These are phyloP conservation scores for Callyntrura sp. DNA, from an alignment of 2,888 invertebrate species.

Conservation along the genomic window DNA sequence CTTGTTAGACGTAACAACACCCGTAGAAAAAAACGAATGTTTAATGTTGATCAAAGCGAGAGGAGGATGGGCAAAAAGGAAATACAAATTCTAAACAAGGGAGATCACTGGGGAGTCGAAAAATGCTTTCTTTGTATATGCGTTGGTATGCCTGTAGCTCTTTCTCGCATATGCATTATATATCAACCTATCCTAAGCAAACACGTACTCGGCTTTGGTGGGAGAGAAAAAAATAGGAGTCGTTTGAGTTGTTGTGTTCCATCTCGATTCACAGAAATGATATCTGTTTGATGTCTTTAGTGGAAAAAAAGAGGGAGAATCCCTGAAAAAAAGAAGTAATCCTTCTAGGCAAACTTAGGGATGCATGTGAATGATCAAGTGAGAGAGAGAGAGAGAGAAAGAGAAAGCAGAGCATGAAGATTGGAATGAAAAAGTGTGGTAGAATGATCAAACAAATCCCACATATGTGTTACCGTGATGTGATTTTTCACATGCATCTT, in stretches of 20 bases:
- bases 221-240: conserved; percentile 16
- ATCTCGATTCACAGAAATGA: conserved; percentile 13
- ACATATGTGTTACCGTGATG: conserved; percentile 48
- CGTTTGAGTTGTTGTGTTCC: background rate
- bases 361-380: conserved; percentile 39
- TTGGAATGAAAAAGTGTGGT: conserved; percentile 66
- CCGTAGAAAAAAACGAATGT: conserved; percentile 10
- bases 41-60: conserved; percentile 57
- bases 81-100: conserved; percentile 14
- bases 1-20: conserved; percentile 38
- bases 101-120: conserved; percentile 21
- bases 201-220: background rate
- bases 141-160: background rate
- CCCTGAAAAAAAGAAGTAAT: conserved; percentile 35
- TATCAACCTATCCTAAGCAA: background rate
- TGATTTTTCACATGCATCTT: conserved; percentile 44
- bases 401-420: conserved; percentile 36
- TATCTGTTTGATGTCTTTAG: conserved; percentile 59
- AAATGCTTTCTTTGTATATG: background rate
- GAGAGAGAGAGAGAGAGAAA: background rate
- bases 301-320: conserved; percentile 28
- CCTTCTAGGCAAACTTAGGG: conserved; percentile 14
- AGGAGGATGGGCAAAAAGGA: background rate
- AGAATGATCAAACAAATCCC: conserved; percentile 68
- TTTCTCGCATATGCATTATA: too few species aligned